phyloP scores from a whole-genome alignment of 1,140 invertebrate species.

The Diabrotica virgifera region DNA sequence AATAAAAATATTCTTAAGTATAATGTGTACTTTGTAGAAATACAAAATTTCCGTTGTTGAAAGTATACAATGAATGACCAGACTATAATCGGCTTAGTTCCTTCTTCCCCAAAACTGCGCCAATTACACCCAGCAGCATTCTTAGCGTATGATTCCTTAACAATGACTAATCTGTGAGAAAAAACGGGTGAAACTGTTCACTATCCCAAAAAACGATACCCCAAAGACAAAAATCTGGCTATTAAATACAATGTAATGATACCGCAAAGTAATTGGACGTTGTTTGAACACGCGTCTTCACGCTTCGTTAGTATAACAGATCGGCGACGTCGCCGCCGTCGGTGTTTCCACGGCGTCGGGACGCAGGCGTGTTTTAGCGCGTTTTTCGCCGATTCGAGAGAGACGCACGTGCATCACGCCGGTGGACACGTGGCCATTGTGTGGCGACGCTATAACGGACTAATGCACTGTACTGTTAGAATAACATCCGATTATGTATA shows the following conservation, averaged over 20 bases:
- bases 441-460: constrained; percentile 7
- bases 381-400: constrained; percentile 31
- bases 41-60: too few species aligned
- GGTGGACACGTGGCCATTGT: constrained; percentile 31
- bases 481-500: constrained; percentile 20
- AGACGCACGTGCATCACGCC: constrained; percentile 31
- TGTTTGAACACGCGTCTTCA: constrained; percentile 37
- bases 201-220: not conserved
- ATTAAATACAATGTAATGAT: constrained; percentile 33
- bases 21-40: too few species aligned
- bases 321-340: constrained; percentile 21
- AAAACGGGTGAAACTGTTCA: too few species aligned
- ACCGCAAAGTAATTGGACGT: constrained; percentile 47
- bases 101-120: too few species aligned
- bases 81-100: too few species aligned
- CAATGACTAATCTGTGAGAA: too few species aligned
- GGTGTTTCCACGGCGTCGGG: constrained; percentile 17
- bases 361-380: constrained; percentile 29
- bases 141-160: too few species aligned
- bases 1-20: too few species aligned
- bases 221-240: constrained; percentile 17
- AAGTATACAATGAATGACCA: too few species aligned
- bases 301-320: constrained; percentile 41
- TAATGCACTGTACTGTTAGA: constrained; percentile 16
- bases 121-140: too few species aligned